Evolutionary conservation across 2,113 vertebrate species (phyloP), one percentile per base, ranked within the genome.

Genomic region (Hirundichthys speculiger): DNA sequence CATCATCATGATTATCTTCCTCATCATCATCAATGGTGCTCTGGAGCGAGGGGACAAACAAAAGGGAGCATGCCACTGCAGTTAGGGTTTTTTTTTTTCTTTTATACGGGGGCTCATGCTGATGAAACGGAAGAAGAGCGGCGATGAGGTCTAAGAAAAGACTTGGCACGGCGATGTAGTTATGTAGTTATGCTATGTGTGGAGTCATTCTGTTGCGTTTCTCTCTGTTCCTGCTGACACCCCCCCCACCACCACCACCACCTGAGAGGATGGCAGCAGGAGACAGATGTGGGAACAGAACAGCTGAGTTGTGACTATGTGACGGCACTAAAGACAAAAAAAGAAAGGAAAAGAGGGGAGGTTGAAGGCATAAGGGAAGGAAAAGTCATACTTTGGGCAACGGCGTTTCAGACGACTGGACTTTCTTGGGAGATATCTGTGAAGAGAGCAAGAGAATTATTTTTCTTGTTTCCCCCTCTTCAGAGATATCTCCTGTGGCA

Each of bases 381-480:
- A 85, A 81, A 90, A 87, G 89, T 91, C 92, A 91, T 93, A 94
- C 93, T 93, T 94, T 93, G 89, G 86, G 87, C 82, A 92, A 93
- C 73, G 91, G 88, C 63, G 92, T 91, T 90, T 94, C 91, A 45
- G 92, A 87, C 58, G 89, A 90, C 92, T 87, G 92, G 89, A 91
- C 90, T 89, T 90, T 94, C 92, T 93, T 93, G 91, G 92, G 92
- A 93, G 93, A 93, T 92, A 92, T 93, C 92, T 94, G 92, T 92
- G 92, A 93, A 94, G 92, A 93, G 92, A 94, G 92, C 86, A 91
- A 89, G 89, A 94, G 80, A 89, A 91, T 93, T 92, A 93, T 86
- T 88, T n/a, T 77, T 88, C 91, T 90, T 86, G 91, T 89, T 89
- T 84, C 79, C 79, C 84, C 89, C 92, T 94, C 92, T 94, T 94